Percentiles rank a stretch among this genome's conserved stretches.
Conservation (phyloP, 2,113 vertebrate genomes). For the Crotalus helleri region DNA sequence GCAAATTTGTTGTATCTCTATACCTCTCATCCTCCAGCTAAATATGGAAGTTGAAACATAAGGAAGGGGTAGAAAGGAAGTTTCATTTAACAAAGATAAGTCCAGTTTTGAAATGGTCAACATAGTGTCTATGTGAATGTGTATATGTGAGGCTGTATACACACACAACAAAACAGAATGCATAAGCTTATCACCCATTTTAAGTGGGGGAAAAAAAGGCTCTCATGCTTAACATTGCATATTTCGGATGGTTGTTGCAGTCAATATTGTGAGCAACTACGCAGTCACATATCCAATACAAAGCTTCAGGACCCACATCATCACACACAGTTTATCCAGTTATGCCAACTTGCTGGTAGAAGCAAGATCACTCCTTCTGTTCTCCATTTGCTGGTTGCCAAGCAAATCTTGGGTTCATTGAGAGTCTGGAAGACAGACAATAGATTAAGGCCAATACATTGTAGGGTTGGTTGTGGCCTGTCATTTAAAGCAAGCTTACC, state of each 20-base stretch:
- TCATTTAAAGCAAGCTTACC: slow-evolving; percentile 29
- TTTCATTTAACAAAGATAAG: not conserved
- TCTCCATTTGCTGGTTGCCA: slow-evolving; percentile 41
- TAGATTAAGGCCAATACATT: slow-evolving; percentile 42
- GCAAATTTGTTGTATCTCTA: not conserved
- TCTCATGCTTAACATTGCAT: not conserved
- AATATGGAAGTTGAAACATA: not conserved
- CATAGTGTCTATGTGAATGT: not conserved
- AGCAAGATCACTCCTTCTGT: slow-evolving; percentile 16
- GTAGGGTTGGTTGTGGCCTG: slow-evolving; percentile 32
- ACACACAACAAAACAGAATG: not conserved
- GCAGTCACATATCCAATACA: not conserved
- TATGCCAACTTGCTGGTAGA: slow-evolving; percentile 1
- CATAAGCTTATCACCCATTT: not conserved
- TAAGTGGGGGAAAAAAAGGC: not conserved
- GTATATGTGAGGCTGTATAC: not conserved
- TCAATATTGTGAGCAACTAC: not conserved
- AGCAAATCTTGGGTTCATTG: slow-evolving; percentile 20
- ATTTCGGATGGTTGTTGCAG: not conserved
- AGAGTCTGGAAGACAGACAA: slow-evolving; percentile 37
- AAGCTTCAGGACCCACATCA: not conserved
- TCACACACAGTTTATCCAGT: not conserved
- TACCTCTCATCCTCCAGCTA: not conserved
- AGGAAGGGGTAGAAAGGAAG: not conserved
- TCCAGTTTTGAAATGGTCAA: not conserved